A percentile compares a stretch with the other conserved stretches of the same genome.
These are phyloP conservation scores for Corythaeola cristata DNA, from an alignment of 2,113 vertebrate species.

Conservation along the genomic window DNA sequence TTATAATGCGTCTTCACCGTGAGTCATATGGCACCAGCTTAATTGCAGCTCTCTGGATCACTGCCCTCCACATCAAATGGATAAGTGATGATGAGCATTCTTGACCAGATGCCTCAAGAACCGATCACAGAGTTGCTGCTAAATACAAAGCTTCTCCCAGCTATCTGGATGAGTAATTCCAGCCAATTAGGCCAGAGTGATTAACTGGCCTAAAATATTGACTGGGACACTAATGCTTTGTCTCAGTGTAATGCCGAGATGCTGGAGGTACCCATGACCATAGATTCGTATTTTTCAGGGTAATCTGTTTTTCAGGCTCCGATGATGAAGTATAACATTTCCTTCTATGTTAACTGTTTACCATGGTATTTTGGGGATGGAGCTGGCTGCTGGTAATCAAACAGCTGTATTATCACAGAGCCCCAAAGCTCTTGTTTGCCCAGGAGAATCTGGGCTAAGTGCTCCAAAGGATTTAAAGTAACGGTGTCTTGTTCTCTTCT, in stretches of 20 bases:
- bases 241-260: neutral
- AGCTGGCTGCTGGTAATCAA: neutral
- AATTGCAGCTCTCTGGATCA: constrained; percentile 35
- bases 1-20: neutral
- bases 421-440: neutral
- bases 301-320: neutral
- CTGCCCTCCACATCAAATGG: neutral
- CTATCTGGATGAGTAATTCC: constrained; percentile 7
- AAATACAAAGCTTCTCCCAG: neutral
- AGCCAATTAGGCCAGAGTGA: neutral
- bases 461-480: neutral
- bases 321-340: neutral
- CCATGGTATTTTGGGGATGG: neutral
- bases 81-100: constrained; percentile 46
- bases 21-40: neutral
- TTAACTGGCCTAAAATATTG: neutral
- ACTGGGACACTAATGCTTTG: neutral
- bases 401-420: neutral
- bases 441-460: neutral
- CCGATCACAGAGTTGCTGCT: neutral
- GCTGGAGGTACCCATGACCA: neutral
- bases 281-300: neutral
- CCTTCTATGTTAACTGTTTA: neutral
- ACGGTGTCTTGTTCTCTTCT: neutral
- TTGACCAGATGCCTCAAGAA: constrained; percentile 16